Conservation (phyloP, 2,888 invertebrate genomes). For the Leucophenga maculata region DNA sequence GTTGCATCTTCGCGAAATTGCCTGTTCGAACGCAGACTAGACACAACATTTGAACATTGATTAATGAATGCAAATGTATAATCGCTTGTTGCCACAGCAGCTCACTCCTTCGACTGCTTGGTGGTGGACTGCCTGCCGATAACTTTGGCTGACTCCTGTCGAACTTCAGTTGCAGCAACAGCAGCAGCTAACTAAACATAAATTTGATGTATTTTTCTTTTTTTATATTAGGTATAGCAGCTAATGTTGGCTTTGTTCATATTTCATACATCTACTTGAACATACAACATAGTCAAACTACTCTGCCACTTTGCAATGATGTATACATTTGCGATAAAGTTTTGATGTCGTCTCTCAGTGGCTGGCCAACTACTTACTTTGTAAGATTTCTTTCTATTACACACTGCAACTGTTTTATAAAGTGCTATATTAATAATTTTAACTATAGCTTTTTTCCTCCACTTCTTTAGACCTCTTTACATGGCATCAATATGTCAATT, state of each 20-base stretch:
- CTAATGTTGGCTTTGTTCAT: no score
- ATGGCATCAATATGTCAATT: conserved; percentile 27
- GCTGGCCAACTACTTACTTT: no score
- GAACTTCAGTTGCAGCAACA: neutral
- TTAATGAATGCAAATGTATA: conserved; percentile 19
- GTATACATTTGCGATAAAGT: conserved; percentile 9
- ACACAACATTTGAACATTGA: conserved; percentile 21
- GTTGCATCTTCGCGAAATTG: conserved; percentile 17
- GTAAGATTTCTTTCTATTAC: no score
- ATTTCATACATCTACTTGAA: no score
- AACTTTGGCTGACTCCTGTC: conserved; percentile 9
- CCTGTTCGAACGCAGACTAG: conserved; percentile 6
- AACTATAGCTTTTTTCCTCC: neutral
- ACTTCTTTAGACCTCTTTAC: neutral
- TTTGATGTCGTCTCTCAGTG: neutral
- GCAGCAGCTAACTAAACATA: neutral
- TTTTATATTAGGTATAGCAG: no score
- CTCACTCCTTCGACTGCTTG: no score
- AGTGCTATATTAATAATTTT: conserved; percentile 9
- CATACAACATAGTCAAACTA: no score
- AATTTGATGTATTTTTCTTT: neutral
- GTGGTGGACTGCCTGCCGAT: neutral
- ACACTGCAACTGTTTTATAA: neutral
- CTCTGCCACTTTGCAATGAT: conserved; percentile 8
- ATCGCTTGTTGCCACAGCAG: conserved; percentile 5